A percentile compares a stretch with the other conserved stretches of the same genome.
phyloP scores from a whole-genome alignment of 2,888 invertebrate species.

The Ethmia dodecea region DNA sequence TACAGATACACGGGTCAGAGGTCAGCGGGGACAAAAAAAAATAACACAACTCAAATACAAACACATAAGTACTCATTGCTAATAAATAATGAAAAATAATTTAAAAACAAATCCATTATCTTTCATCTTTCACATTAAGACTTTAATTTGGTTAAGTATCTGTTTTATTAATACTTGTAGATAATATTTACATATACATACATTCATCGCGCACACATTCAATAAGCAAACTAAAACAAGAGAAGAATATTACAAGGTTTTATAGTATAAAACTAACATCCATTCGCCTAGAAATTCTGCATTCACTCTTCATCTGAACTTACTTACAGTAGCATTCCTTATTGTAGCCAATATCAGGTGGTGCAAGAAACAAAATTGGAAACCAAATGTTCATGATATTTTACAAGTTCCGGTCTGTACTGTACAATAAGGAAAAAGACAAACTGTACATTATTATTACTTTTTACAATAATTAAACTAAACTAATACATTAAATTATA shows the following conservation, averaged over 20 bases:
- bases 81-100: constrained; percentile 68
- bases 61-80: constrained; percentile 71
- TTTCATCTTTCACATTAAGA: constrained; percentile 51
- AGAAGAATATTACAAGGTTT: constrained; percentile 48
- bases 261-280: too few species aligned
- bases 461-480: constrained; percentile 74
- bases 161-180: too few species aligned
- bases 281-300: too few species aligned
- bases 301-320: constrained; percentile 50
- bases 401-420: constrained; percentile 72
- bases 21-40: constrained; percentile 82
- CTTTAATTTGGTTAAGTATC: constrained; percentile 34
- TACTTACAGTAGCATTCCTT: constrained; percentile 83
- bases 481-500: constrained; percentile 75
- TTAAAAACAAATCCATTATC: constrained; percentile 53
- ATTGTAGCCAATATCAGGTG: constrained; percentile 80
- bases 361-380: constrained; percentile 83
- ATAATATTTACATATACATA: constrained; percentile 20
- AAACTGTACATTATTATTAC: constrained; percentile 75
- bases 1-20: constrained; percentile 87
- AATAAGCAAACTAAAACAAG: constrained; percentile 65
- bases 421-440: constrained; percentile 72
- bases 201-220: constrained; percentile 62
- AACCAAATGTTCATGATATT: constrained; percentile 79
- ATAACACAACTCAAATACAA: constrained; percentile 76